These are phyloP conservation scores for Cataglyphis rosenhaueri DNA, from an alignment of 2,888 invertebrate species.

Conservation along the genomic window DNA sequence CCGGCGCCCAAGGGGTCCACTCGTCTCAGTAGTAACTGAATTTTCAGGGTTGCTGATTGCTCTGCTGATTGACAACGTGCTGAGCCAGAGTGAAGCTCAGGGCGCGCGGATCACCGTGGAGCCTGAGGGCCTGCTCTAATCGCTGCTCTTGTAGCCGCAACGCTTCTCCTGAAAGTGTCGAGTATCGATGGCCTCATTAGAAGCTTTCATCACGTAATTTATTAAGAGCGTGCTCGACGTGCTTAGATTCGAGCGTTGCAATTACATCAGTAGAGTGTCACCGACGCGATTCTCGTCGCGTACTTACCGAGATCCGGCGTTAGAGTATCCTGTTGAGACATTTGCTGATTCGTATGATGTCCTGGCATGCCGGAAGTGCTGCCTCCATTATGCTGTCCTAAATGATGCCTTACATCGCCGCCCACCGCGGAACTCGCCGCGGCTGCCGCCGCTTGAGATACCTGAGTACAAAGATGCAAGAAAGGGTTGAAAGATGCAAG, in stretches of 20 bases:
- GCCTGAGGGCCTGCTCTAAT: slow-evolving; percentile 92
- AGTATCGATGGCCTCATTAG: slow-evolving; percentile 21
- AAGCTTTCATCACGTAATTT: background rate
- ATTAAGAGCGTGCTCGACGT: background rate
- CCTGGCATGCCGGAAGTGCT: slow-evolving; percentile 83
- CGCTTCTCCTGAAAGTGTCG: slow-evolving; percentile 81
- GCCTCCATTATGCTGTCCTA: slow-evolving; percentile 84
- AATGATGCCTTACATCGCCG: slow-evolving; percentile 84
- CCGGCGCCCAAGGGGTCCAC: slow-evolving; percentile 85
- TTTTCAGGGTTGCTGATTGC: slow-evolving; percentile 90
- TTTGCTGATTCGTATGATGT: slow-evolving; percentile 84
- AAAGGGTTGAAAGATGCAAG: slow-evolving; percentile 1
- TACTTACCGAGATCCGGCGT: slow-evolving; percentile 83
- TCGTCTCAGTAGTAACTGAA: slow-evolving; percentile 92
- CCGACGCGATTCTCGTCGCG: background rate
- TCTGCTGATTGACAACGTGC: slow-evolving; percentile 87
- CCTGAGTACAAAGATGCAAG: slow-evolving; percentile 68
- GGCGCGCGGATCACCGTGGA: slow-evolving; percentile 93
- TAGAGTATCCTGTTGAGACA: slow-evolving; percentile 83
- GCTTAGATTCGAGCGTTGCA: background rate
- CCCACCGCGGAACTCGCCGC: slow-evolving; percentile 85
- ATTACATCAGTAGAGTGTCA: background rate
- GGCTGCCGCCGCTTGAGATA: slow-evolving; percentile 83
- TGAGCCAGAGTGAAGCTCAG: slow-evolving; percentile 90
- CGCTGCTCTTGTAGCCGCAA: slow-evolving; percentile 91